Conservation (phyloP, 2,797 vertebrate genomes). For the Hozukius guyotensis region DNA sequence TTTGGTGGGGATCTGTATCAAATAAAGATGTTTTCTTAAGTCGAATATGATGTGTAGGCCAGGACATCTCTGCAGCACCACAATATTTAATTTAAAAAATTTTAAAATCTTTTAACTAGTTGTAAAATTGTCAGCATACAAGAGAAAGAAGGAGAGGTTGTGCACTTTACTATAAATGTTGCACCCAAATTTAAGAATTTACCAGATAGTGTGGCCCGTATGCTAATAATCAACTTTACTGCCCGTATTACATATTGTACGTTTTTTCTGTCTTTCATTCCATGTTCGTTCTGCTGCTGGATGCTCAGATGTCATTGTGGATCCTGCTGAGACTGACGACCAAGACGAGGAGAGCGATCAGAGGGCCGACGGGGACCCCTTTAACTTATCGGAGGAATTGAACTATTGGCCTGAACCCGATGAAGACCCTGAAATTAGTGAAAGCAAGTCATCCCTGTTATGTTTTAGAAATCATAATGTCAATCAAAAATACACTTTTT, state of each 20-base stretch:
- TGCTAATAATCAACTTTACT: neutral
- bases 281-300: neutral
- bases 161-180: neutral
- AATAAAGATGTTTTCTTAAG: no score
- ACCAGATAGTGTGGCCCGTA: neutral
- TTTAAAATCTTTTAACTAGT: no score
- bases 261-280: neutral
- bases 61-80: no score
- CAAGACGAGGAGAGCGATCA: constrained; percentile 84
- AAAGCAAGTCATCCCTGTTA: constrained; percentile 50
- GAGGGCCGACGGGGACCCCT: constrained; percentile 80
- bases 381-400: constrained; percentile 80
- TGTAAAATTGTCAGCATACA: neutral
- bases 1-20: no score
- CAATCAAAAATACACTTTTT: neutral
- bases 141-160: neutral
- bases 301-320: constrained; percentile 57
- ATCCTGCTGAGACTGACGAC: constrained; percentile 81
- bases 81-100: no score
- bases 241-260: neutral
- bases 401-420: constrained; percentile 48
- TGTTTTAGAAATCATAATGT: neutral
- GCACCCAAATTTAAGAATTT: neutral
- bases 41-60: no score
- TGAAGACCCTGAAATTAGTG: constrained; percentile 30